phyloP scores from a whole-genome alignment of 2,888 invertebrate genomes.

The Xestoiulus laeticollis region DNA sequence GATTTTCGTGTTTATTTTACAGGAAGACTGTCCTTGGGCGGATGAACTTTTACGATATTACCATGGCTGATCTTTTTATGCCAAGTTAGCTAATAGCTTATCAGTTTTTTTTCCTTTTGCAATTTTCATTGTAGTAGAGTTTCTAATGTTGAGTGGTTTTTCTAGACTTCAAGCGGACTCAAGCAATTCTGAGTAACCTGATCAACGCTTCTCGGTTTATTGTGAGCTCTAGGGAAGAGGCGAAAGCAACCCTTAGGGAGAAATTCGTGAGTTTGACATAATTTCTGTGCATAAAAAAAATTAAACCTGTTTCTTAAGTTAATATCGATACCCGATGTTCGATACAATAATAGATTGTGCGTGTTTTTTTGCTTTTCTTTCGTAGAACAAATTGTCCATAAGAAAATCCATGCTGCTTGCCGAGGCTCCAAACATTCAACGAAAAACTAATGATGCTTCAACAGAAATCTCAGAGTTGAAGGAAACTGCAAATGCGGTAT shows the following conservation, averaged over 20 bases:
- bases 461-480: neutral
- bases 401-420: neutral
- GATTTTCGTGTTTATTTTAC: too few species aligned
- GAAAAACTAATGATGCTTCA: neutral
- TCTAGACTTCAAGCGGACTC: neutral
- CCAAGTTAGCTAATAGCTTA: neutral
- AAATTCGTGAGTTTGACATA: slow-evolving; percentile 9
- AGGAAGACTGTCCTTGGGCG: neutral
- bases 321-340: too few species aligned
- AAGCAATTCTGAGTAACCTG: neutral
- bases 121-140: too few species aligned
- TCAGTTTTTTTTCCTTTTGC: too few species aligned
- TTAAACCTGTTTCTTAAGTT: too few species aligned
- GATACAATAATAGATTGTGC: neutral
- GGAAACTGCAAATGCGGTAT: neutral
- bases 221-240: neutral
- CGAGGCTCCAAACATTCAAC: neutral
- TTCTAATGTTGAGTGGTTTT: too few species aligned
- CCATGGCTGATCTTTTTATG: neutral
- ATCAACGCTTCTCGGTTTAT: neutral
- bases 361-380: neutral
- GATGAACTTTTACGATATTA: neutral
- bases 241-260: neutral
- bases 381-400: neutral
- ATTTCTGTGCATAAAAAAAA: too few species aligned